Evolutionary conservation across 2,888 invertebrate genomes (phyloP).

Genomic region (Caenorhabditis macrosperma): DNA sequence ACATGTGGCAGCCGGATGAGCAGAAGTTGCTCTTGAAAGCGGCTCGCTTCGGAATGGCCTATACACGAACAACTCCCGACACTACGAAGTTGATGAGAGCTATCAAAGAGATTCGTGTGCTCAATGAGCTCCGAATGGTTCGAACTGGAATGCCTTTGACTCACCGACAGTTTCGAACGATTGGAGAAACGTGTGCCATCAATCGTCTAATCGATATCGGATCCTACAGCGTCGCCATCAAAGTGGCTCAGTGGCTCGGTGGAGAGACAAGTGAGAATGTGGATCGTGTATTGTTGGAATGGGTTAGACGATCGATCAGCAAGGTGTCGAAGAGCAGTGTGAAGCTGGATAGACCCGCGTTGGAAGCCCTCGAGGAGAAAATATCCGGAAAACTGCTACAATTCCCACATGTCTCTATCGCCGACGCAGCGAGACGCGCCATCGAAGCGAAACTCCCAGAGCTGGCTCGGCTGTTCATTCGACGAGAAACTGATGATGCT

Average conservation of each 20-base stretch:
- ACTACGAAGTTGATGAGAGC: constrained; percentile 61
- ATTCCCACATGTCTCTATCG: constrained; percentile 70
- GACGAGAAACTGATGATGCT: constrained; percentile 68
- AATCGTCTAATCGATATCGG: constrained; percentile 68
- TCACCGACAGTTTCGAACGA: constrained; percentile 59
- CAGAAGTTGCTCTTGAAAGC: constrained; percentile 62
- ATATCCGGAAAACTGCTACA: constrained; percentile 62
- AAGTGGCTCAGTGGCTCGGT: constrained; percentile 64
- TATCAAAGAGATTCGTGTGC: constrained; percentile 61
- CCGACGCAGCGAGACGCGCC: constrained; percentile 67
- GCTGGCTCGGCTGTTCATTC: constrained; percentile 66
- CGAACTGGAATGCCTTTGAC: constrained; percentile 67
- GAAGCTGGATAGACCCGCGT: constrained; percentile 47
- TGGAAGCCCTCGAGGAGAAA: constrained; percentile 63
- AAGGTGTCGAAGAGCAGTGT: constrained; percentile 48
- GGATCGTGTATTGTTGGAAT: constrained; percentile 67
- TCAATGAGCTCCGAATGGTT: constrained; percentile 61
- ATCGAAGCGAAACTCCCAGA: constrained; percentile 65
- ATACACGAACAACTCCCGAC: constrained; percentile 55
- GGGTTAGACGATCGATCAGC: constrained; percentile 63
- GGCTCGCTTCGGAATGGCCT: constrained; percentile 69
- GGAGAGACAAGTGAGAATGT: constrained; percentile 60
- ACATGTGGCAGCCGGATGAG: constrained; percentile 51
- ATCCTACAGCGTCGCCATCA: constrained; percentile 62
- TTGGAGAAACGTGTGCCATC: constrained; percentile 59